phyloP scores from a whole-genome alignment of 2,797 vertebrate genomes.

The Euthynnus affinis region DNA sequence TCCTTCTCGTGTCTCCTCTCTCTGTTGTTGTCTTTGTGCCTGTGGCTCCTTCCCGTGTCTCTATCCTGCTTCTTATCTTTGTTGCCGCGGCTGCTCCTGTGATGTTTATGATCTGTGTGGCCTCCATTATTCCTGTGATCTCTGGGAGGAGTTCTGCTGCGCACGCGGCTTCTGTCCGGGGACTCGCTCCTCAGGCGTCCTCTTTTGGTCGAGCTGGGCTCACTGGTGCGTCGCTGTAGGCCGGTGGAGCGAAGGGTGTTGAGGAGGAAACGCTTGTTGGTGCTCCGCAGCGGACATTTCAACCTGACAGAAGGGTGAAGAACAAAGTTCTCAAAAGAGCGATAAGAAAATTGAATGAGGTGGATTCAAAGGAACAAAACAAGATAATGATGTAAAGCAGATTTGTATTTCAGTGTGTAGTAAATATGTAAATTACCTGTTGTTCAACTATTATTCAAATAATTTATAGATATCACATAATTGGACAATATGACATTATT shows the following conservation, averaged over 20 bases:
- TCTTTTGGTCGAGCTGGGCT: slow-evolving; percentile 51
- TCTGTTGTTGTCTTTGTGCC: slow-evolving; percentile 59
- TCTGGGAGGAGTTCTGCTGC: slow-evolving; percentile 71
- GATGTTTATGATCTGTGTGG: slow-evolving; percentile 54
- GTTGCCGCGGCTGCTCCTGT: slow-evolving; percentile 45
- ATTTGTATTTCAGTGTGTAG: too few species aligned
- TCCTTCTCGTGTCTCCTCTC: slow-evolving; percentile 50
- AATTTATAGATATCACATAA: too few species aligned
- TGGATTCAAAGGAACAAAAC: not conserved
- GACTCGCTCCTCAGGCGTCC: slow-evolving; percentile 59
- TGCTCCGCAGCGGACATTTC: slow-evolving; percentile 94
- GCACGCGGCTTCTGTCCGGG: slow-evolving; percentile 53
- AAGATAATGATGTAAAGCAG: too few species aligned
- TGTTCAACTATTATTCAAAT: too few species aligned
- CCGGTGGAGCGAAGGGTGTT: slow-evolving; percentile 95
- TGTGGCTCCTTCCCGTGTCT: slow-evolving; percentile 62
- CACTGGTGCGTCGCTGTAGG: slow-evolving; percentile 52
- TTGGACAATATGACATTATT: too few species aligned
- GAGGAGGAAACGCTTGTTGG: slow-evolving; percentile 97
- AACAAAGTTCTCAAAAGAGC: not conserved
- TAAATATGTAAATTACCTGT: too few species aligned
- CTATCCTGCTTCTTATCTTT: slow-evolving; percentile 60
- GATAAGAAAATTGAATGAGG: not conserved
- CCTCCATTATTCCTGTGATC: slow-evolving; percentile 47
- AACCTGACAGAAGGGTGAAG: slow-evolving; percentile 85